Base-by-base conservation (phyloP, 92 coral and sea anemone genomes). In the Desmophyllum pertusum region DNA sequence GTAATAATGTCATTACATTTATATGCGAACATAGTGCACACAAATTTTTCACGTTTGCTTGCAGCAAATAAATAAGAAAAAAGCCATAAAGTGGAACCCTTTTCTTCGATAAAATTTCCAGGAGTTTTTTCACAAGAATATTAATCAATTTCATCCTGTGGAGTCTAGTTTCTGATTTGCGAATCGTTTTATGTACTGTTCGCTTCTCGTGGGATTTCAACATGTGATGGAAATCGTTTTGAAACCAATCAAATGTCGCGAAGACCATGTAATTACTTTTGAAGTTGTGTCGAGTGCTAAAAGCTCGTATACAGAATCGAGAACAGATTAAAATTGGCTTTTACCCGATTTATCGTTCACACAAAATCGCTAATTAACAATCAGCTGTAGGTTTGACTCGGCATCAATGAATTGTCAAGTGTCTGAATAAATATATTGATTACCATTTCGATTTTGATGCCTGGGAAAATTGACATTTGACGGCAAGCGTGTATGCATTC, bases 381-480 rank as follows among this genome's bases (percentile, higher is more conserved):
- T 80, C 66, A 80, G 52, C 23, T 25, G 75, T 43, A 27, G 36
- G 11, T 37, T 40, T 45, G 41, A 55, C 31, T 67, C 46, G 39
- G 40, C 46, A 61, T 19, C 36, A 33, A 45, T 73, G 19, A 29
- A 46, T 74, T 73, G 46, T 3, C 55, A 73, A 42, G 78, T 66
- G 43, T 33, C 50, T 63, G 40, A 78, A 33, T 17, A 63, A 80
- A 67, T 51, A 46, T n/a, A 11, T 4, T 37, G 66, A 65, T 80
- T 68, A 68, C 46, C 83, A 79, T 79, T 79, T 79, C 4, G 63
- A 68, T 9, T 66, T 72, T 48, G 39, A 43, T 46, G 25, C 50
- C 65, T 80, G 84, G 75, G 76, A 80, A 68, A 21, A 36, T 10
- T 66, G 36, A 37, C 76, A 80, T 50, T 67, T 68, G 84, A 19